Evolutionary conservation across 2,113 vertebrate species (phyloP).

Genomic region (Oenanthe melanoleuca): DNA sequence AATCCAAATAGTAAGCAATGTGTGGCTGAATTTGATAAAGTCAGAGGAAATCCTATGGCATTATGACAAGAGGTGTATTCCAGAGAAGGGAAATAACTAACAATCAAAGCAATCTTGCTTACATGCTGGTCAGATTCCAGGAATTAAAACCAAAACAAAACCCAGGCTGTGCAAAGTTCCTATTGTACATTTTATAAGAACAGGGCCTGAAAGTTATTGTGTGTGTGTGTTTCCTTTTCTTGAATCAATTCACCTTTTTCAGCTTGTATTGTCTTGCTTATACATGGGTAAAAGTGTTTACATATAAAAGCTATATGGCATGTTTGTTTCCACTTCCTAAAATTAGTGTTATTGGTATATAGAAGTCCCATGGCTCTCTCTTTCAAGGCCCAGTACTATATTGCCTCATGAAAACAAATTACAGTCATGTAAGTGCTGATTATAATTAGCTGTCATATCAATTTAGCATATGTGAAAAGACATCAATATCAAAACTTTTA

Average conservation of each 20-base stretch:
- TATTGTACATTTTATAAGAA: background rate
- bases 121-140: background rate
- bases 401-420: background rate
- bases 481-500: background rate
- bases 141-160: slow-evolving; percentile 38
- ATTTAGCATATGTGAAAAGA: background rate
- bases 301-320: background rate
- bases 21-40: slow-evolving; percentile 17
- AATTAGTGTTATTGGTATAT: background rate
- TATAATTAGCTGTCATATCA: background rate
- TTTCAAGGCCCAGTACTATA: background rate
- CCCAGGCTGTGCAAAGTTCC: background rate
- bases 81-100: slow-evolving; percentile 37
- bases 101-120: background rate
- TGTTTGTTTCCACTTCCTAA: background rate
- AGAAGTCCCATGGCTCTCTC: background rate
- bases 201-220: background rate
- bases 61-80: background rate
- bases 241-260: background rate
- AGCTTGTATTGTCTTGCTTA: background rate
- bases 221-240: background rate
- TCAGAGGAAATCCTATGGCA: slow-evolving; percentile 22
- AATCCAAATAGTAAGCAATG: background rate
- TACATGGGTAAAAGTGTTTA: background rate
- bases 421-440: background rate